Evolutionary conservation across 2,888 invertebrate species (phyloP).

Genomic region (Agonopterix subpropinquella): DNA sequence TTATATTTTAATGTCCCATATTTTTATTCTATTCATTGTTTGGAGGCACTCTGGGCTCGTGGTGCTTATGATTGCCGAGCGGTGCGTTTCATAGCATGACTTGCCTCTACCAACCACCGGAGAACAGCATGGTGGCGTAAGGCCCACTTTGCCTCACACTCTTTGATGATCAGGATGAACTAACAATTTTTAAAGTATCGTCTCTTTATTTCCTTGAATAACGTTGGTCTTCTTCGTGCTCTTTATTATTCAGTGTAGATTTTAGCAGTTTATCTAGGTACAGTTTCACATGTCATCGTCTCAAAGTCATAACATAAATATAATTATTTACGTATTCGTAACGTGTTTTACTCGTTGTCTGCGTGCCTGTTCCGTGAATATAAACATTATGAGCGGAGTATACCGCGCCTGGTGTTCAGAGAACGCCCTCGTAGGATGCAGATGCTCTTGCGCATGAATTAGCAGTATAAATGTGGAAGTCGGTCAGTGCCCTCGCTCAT

Average conservation of each 20-base stretch:
- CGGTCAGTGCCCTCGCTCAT: conserved; percentile 65
- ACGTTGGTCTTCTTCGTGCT: conserved; percentile 35
- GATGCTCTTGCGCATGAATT: conserved; percentile 65
- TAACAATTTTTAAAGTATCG: conserved; percentile 19
- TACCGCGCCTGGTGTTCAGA: conserved; percentile 27
- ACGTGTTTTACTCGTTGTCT: conserved; percentile 37
- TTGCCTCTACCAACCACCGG: too few relatives aligned
- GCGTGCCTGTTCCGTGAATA: conserved; percentile 50
- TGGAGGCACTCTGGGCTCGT: conserved; percentile 34
- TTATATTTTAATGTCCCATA: conserved; percentile 37
- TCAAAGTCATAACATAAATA: conserved; percentile 46
- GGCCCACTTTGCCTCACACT: too few relatives aligned
- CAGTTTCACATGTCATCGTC: conserved; percentile 61
- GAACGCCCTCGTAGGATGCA: conserved; percentile 47
- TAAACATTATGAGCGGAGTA: conserved; percentile 46
- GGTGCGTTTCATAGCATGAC: too few relatives aligned
- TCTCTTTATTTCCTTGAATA: conserved; percentile 37
- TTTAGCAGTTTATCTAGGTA: conserved; percentile 45
- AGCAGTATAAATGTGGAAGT: conserved; percentile 69
- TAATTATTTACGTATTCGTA: conserved; percentile 59
- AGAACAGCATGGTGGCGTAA: too few relatives aligned
- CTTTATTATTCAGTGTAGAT: conserved; percentile 46
- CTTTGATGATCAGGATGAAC: too few relatives aligned
- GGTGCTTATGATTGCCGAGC: conserved; percentile 3
- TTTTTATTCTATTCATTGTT: conserved; percentile 39